Base-by-base conservation (phyloP, 2,888 invertebrate genomes). In the Troglohyphantes excavatus region DNA sequence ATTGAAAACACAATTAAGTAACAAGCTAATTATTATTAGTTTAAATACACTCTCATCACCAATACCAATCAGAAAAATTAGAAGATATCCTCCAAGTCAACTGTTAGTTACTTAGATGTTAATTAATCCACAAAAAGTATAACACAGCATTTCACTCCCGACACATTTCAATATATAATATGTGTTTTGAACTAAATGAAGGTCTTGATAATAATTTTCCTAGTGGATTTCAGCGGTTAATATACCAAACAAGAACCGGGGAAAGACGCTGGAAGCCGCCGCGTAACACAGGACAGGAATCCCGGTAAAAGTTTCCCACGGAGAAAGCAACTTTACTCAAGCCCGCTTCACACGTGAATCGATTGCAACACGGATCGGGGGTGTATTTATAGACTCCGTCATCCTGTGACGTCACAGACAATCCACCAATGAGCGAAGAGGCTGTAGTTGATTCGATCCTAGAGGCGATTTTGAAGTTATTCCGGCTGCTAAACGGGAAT, bases 391-490 rank as follows among this genome's bases (percentile, higher is more conserved):
- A 87, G 81, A 73, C 73, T 27, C 61, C 65, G 21, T 26, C 13
- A 43, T 13, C 7, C 1, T 23, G 59, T 87, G 87, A 87, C 87
- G 87, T 87, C 87, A 87, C n/a, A 39, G 0, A 6, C 17, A 17
- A 17, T 7, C 5, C 19, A 46, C 82, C 68, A 82, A 82, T 82
- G 19, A 21, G 26, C 9, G 33, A 26, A 29, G 19, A 68, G 53
- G 29, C 27, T 67, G 73, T 21, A 29, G 72, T 67, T 87, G 79
- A 87, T 87, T 87, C 81, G 79, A 87, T 87, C 81, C 63, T 65
- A 53, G 75, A 73, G 73, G 73, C 79, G 79, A 87, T 87, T 87
- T 87, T 87, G 73, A 87, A 87, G 81, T 75, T 81, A 29, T 63
- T 59, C n/a, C 70, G 68, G 29, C n/a, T 29, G 59, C 29, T 29